Conservation (phyloP, 2,113 vertebrate species). For the Theropithecus gelada region DNA sequence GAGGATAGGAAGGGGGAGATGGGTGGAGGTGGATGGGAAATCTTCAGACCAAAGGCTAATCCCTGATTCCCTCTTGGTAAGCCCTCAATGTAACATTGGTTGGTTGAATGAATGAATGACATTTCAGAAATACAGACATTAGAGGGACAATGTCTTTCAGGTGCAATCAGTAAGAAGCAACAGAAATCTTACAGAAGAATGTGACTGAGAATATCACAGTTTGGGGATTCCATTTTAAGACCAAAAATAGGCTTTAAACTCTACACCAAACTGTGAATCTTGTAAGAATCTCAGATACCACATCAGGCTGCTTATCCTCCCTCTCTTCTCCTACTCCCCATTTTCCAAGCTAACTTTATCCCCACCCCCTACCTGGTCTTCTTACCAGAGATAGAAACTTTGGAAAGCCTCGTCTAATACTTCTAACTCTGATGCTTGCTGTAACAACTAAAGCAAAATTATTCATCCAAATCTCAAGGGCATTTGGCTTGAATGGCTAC, state of each 20-base stretch:
- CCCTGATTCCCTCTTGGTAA: not conserved
- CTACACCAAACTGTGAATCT: not conserved
- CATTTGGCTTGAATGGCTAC: slow-evolving; percentile 11
- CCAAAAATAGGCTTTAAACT: not conserved
- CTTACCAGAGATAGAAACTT: not conserved
- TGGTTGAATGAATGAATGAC: not conserved
- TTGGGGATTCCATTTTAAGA: slow-evolving; percentile 50
- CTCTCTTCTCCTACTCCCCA: not conserved
- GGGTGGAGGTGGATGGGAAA: not conserved
- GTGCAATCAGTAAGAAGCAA: not conserved
- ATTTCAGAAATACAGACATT: not conserved
- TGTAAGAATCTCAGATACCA: not conserved
- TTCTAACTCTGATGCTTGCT: not conserved
- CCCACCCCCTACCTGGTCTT: not conserved
- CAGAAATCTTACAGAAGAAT: not conserved
- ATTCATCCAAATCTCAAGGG: slow-evolving; percentile 40
- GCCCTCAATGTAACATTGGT: not conserved
- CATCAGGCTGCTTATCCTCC: not conserved
- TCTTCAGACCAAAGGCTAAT: not conserved
- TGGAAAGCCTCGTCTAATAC: not conserved
- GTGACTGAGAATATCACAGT: not conserved
- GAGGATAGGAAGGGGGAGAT: not conserved
- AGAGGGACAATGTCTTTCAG: slow-evolving; percentile 4
- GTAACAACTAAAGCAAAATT: not conserved
- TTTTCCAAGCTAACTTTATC: not conserved